Evolutionary conservation across 64 coral and sea anemone genomes (phyloP).

Genomic region (Pachyseris speciosa): DNA sequence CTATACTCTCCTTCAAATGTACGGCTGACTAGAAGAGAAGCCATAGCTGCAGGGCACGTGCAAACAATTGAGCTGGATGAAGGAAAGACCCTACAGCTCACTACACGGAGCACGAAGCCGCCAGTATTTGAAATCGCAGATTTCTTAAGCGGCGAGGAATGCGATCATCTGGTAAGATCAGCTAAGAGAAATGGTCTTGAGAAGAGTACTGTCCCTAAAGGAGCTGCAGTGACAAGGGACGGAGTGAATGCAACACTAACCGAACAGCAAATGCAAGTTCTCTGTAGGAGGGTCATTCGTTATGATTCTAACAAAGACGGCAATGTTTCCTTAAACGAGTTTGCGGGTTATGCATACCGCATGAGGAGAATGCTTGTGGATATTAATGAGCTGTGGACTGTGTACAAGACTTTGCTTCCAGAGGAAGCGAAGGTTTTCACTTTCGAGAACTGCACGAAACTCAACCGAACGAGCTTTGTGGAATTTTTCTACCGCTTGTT

Average conservation of each 20-base stretch:
- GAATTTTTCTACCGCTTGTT: conserved; percentile 31
- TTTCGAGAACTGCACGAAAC: conserved; percentile 8
- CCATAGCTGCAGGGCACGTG: not conserved
- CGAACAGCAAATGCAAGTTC: not conserved
- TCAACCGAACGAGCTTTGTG: conserved; percentile 8
- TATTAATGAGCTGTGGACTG: not conserved
- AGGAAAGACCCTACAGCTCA: conserved; percentile 12
- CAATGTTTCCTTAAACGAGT: conserved; percentile 17
- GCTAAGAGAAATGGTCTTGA: conserved; percentile 37
- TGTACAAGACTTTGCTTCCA: conserved; percentile 17
- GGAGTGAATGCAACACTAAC: not conserved
- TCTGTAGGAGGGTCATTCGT: not conserved
- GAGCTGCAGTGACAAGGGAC: not conserved
- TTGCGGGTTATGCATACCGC: conserved; percentile 10
- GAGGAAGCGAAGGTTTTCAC: not conserved
- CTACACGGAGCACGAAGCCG: conserved; percentile 40
- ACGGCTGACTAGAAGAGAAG: not conserved
- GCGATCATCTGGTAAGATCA: conserved; percentile 30
- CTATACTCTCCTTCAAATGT: not conserved
- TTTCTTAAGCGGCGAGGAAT: conserved; percentile 36
- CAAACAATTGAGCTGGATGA: conserved; percentile 3
- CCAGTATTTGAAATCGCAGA: conserved; percentile 60
- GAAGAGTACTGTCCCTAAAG: not conserved
- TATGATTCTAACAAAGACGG: conserved; percentile 13
- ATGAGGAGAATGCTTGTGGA: not conserved